A percentile compares a stretch with the other conserved stretches of the same genome.
phyloP scores from a whole-genome alignment of 2,888 invertebrate genomes.

The Gari tellinella region DNA sequence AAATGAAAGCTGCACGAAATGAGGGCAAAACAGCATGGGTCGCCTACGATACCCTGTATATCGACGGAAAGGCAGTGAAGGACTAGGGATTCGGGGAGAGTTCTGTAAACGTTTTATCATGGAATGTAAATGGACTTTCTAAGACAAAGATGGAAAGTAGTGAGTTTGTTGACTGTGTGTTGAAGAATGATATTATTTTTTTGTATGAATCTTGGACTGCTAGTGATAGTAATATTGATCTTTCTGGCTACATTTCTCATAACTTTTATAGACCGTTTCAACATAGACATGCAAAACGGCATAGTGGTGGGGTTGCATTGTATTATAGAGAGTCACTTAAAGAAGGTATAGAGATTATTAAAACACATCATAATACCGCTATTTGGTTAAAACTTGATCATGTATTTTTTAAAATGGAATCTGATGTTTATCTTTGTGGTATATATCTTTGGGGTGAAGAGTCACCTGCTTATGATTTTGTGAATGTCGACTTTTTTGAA shows the following conservation, averaged over 20 bases:
- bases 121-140: slow-evolving; percentile 6
- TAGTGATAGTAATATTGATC: slow-evolving; percentile 1
- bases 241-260: background rate
- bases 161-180: background rate
- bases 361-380: slow-evolving; percentile 26
- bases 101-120: background rate
- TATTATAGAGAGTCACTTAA: slow-evolving; percentile 21
- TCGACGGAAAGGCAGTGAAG: background rate
- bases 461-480: slow-evolving; percentile 29
- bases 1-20: background rate
- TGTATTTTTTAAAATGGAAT: slow-evolving; percentile 22
- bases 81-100: slow-evolving; percentile 1
- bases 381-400: slow-evolving; percentile 39
- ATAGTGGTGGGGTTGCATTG: slow-evolving; percentile 32
- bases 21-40: background rate
- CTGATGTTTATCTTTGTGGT: slow-evolving; percentile 36
- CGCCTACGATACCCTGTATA: background rate
- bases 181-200: slow-evolving; percentile 2
- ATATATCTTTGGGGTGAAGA: slow-evolving; percentile 40
- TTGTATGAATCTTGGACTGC: background rate
- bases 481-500: slow-evolving; percentile 27
- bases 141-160: background rate
- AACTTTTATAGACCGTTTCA: slow-evolving; percentile 30
- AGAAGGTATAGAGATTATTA: slow-evolving; percentile 29
- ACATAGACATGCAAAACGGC: slow-evolving; percentile 23